Conservation (phyloP, 2,113 vertebrate species). For the Vulpes vulpes region DNA sequence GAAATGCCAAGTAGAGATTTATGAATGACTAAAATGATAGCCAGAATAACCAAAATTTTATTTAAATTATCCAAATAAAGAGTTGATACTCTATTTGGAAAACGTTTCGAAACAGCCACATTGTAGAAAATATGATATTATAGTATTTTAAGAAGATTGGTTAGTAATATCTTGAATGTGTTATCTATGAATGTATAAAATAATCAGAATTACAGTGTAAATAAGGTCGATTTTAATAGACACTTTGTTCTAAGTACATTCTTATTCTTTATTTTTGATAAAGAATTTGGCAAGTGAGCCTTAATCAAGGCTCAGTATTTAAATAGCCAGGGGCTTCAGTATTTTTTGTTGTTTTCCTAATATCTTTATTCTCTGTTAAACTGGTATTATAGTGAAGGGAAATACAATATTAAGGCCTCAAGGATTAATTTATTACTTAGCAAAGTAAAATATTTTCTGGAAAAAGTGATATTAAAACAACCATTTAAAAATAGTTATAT, state of each 20-base stretch:
- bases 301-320: neutral
- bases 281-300: neutral
- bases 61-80: neutral
- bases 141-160: constrained; percentile 18
- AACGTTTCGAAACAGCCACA: neutral
- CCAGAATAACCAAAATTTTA: neutral
- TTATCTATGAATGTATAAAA: neutral
- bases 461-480: neutral
- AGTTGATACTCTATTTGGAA: neutral
- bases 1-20: constrained; percentile 12
- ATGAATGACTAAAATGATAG: neutral
- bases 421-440: neutral
- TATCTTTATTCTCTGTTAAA: neutral
- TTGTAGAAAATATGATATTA: neutral
- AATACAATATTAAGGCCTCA: neutral
- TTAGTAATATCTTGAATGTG: neutral
- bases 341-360: neutral
- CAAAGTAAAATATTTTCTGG: constrained; percentile 27
- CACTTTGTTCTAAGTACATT: neutral
- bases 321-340: neutral
- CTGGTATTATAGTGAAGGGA: neutral
- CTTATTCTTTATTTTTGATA: constrained; percentile 46
- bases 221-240: neutral
- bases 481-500: neutral
- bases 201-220: neutral